Conservation (phyloP, 1,140 invertebrate genomes). For the Ruditapes philippinarum region DNA sequence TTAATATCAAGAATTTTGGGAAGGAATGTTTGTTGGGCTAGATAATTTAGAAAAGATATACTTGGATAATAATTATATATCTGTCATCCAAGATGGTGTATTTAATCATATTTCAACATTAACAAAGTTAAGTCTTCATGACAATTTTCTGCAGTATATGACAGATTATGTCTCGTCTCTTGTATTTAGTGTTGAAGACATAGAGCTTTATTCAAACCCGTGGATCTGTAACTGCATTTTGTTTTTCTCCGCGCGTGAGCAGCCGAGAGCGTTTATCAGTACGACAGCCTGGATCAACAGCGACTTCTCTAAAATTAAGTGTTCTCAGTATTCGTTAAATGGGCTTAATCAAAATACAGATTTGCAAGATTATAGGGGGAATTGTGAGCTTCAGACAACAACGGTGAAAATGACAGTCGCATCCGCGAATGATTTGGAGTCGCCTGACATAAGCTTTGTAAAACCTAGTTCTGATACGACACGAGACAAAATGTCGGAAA, state of each 20-base stretch:
- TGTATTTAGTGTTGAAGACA: slow-evolving; percentile 20
- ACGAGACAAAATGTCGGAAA: neutral
- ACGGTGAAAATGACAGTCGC: neutral
- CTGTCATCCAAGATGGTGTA: slow-evolving; percentile 38
- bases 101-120: slow-evolving; percentile 40
- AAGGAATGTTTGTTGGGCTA: slow-evolving; percentile 45
- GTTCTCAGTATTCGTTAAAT: neutral
- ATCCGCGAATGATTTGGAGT: neutral
- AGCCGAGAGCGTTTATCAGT: slow-evolving; percentile 32
- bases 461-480: neutral
- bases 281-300: neutral
- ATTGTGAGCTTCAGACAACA: slow-evolving; percentile 3
- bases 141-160: slow-evolving; percentile 46
- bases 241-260: slow-evolving; percentile 21
- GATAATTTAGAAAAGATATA: slow-evolving; percentile 9
- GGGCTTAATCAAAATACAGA: neutral
- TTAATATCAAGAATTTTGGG: slow-evolving; percentile 32
- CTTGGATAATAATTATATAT: slow-evolving; percentile 44
- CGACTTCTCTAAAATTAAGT: neutral
- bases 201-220: slow-evolving; percentile 33
- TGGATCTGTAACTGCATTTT: slow-evolving; percentile 60
- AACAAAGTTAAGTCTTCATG: slow-evolving; percentile 16
- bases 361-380: neutral
- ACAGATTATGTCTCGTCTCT: slow-evolving; percentile 40
- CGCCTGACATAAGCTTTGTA: neutral